Conservation (phyloP, 2,113 vertebrate species). For the Choloepus hoffmanni region DNA sequence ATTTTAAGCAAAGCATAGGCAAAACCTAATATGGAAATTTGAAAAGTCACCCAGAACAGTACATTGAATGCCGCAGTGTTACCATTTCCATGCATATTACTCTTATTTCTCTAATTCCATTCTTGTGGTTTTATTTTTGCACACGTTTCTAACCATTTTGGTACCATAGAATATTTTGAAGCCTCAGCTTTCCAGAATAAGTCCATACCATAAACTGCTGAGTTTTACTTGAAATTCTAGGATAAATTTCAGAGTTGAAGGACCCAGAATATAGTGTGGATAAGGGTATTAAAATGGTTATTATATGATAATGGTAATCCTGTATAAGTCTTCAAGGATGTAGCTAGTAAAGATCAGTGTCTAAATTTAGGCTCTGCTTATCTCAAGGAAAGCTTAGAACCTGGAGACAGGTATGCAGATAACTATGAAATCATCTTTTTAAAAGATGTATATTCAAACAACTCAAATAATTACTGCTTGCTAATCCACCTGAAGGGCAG, state of each 20-base stretch:
- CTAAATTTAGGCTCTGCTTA: neutral
- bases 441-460: neutral
- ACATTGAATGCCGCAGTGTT: neutral
- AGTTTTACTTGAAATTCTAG: neutral
- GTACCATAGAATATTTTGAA: neutral
- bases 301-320: neutral
- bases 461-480: neutral
- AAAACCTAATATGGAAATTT: neutral
- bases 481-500: neutral
- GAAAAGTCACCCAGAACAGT: neutral
- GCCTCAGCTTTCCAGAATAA: neutral
- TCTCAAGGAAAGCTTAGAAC: neutral
- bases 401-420: neutral
- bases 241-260: neutral
- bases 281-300: neutral
- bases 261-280: neutral
- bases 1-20: neutral
- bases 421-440: neutral
- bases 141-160: neutral
- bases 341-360: neutral
- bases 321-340: neutral
- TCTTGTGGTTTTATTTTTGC: neutral
- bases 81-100: too few relatives aligned
- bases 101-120: neutral
- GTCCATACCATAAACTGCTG: neutral